phyloP scores from a whole-genome alignment of 2,113 vertebrate genomes.

The Parus major region DNA sequence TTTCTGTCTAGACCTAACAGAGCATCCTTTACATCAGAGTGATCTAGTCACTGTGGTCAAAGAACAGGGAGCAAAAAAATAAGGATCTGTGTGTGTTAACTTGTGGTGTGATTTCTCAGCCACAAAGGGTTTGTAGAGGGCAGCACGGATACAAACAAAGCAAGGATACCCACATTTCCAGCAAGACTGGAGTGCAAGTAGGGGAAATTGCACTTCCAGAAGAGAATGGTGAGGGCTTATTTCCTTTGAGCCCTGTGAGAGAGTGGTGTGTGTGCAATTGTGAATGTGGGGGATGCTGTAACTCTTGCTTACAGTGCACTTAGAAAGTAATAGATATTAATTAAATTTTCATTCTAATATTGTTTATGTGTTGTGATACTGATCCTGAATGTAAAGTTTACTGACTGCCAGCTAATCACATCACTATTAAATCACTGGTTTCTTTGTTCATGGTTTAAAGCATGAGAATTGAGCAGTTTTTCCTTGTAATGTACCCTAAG shows the following conservation, averaged over 20 bases:
- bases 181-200: not conserved
- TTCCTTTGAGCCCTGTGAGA: not conserved
- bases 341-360: not conserved
- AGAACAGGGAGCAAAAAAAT: not conserved
- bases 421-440: not conserved
- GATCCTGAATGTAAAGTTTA: not conserved
- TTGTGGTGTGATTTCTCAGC: not conserved
- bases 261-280: not conserved
- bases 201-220: not conserved
- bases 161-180: not conserved
- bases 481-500: not conserved
- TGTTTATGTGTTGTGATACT: not conserved
- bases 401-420: not conserved
- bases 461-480: not conserved
- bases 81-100: not conserved
- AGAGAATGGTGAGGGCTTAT: not conserved
- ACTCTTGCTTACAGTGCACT: not conserved
- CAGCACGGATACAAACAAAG: not conserved
- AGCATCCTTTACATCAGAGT: rapidly evolving
- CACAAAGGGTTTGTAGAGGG: not conserved
- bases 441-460: not conserved
- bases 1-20: not conserved
- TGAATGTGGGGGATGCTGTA: not conserved
- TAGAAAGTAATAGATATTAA: not conserved
- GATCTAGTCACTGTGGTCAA: rapidly evolving